These are phyloP conservation scores for Choristoneura fumiferana DNA, from an alignment of 1,140 invertebrate species.

Conservation along the genomic window DNA sequence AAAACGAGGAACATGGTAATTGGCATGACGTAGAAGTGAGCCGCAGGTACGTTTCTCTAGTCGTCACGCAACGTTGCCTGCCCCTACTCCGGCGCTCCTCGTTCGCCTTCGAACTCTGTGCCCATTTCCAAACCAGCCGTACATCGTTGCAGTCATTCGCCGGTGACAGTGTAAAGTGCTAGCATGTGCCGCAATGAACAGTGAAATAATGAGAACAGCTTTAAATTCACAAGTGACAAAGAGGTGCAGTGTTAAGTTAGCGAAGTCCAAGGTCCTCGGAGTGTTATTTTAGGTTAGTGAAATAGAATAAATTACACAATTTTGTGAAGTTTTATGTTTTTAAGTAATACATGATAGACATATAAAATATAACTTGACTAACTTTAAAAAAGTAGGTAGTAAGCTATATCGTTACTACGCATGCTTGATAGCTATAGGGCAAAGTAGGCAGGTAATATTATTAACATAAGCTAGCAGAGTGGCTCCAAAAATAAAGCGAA, in stretches of 20 bases:
- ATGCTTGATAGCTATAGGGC: too few relatives aligned
- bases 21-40: constrained; percentile 47
- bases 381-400: too few relatives aligned
- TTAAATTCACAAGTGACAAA: constrained; percentile 32
- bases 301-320: constrained; percentile 12
- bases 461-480: too few relatives aligned
- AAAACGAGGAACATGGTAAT: constrained; percentile 54
- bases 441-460: too few relatives aligned
- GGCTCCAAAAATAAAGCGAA: too few relatives aligned
- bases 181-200: constrained; percentile 44
- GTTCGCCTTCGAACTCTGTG: constrained; percentile 30
- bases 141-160: constrained; percentile 41
- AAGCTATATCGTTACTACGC: too few relatives aligned
- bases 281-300: constrained; percentile 30
- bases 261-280: constrained; percentile 53
- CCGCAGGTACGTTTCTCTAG: constrained; percentile 36
- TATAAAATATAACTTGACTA: too few relatives aligned
- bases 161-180: constrained; percentile 24
- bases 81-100: constrained; percentile 49
- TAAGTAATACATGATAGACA: too few relatives aligned
- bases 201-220: constrained; percentile 24
- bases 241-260: constrained; percentile 31
- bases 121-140: constrained; percentile 28
- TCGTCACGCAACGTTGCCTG: constrained; percentile 57
- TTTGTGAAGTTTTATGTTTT: neutral